Base-by-base conservation (phyloP, 2,113 vertebrate genomes). In the Tupaia chinensis region DNA sequence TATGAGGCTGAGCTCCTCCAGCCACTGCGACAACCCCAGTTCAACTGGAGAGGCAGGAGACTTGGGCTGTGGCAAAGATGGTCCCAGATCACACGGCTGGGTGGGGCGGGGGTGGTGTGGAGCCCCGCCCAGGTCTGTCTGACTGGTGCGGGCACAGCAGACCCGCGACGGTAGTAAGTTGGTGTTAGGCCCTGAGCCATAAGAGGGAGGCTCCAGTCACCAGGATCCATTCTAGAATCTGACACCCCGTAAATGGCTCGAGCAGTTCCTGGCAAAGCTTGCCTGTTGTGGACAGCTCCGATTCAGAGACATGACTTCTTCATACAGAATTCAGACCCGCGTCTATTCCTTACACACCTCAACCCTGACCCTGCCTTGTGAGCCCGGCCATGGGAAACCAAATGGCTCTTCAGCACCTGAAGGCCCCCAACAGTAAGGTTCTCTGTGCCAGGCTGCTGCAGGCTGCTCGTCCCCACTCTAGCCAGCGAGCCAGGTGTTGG, bases 391-490 rank as follows among this genome's bases (percentile, higher is more conserved):
- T 15, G 91, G 81, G 93, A 93, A 92, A 79, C 65, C 13, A 82
- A 94, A 85, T 66, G 56, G 29, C 76, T 88, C 61, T 94, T 85
- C 58, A 53, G 80, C 83, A 77, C 72, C 68, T 89, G 78, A 89
- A 93, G 14, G 23, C 5, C 60, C 20, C 19, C 7, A 88, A 32
- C 22, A 80, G 27, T 77, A 83, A 22, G n/a, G 76, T 44, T 84
- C n/a, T 80, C 61, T 73, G 25, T 85, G 34, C 56, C 32, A 93
- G 61, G n/a, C 16, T 70, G 53, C 81, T 89, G 29, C 73, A 78
- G 85, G 61, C 11, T 29, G 85, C 89, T 89, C 54, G 82, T 81
- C 27, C 68, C 92, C 32, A 74, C 61, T 34, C 27, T 7, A 94
- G 20, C 8, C n/a, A 88, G 29, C 60, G 44, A 95, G 20, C 29